These are phyloP conservation scores for Pterocles gutturalis DNA, from an alignment of 2,113 vertebrate genomes.

Conservation along the genomic window DNA sequence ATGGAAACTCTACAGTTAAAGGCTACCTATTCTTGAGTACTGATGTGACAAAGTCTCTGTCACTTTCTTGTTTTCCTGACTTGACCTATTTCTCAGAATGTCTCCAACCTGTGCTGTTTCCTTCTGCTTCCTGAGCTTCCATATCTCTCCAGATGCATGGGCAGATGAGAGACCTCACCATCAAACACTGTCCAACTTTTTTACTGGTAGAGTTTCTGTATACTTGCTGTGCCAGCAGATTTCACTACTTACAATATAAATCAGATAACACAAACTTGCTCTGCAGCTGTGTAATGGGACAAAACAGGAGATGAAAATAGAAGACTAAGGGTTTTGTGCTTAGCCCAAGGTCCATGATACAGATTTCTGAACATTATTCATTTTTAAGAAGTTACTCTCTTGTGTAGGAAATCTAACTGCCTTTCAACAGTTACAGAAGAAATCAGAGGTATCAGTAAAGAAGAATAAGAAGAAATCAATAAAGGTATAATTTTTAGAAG, in stretches of 20 bases:
- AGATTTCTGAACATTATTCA: not conserved
- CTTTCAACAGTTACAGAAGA: not conserved
- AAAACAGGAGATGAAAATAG: not conserved
- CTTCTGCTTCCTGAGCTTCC: not conserved
- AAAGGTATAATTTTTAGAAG: not conserved
- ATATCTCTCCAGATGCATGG: not conserved
- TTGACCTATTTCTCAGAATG: not conserved
- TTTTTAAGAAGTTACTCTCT: not conserved
- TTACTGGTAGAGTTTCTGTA: not conserved
- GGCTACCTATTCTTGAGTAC: rapidly evolving
- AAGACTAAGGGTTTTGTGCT: not conserved
- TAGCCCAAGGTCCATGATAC: not conserved
- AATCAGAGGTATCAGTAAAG: no score
- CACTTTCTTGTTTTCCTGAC: not conserved
- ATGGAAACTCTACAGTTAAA: not conserved
- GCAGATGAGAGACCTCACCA: not conserved
- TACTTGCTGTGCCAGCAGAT: not conserved
- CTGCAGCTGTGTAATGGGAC: not conserved
- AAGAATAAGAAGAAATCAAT: not conserved
- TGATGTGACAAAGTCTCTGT: not conserved
- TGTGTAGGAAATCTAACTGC: not conserved
- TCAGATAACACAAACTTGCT: not conserved
- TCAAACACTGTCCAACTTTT: not conserved
- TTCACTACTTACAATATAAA: not conserved
- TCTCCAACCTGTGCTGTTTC: not conserved